phyloP scores from a whole-genome alignment of 2,888 invertebrate genomes.

The Oxytorus armatus region DNA sequence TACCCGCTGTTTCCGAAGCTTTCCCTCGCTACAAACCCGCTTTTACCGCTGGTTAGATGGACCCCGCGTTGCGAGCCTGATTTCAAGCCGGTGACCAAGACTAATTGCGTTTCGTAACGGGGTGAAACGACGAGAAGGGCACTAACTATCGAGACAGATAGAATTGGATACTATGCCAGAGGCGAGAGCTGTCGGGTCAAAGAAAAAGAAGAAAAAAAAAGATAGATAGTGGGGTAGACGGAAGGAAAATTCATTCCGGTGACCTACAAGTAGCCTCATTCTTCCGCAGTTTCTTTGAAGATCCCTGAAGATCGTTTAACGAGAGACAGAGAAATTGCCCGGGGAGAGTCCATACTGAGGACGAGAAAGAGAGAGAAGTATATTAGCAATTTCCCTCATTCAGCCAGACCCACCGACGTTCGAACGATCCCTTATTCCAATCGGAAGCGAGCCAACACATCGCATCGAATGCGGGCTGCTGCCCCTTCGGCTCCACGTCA shows the following conservation, averaged over 20 bases:
- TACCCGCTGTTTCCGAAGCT: constrained; percentile 42
- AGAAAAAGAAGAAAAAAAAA: constrained; percentile 5
- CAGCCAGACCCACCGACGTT: constrained; percentile 45
- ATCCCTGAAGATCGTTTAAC: constrained; percentile 51
- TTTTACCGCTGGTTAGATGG: constrained; percentile 49
- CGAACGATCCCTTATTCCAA: constrained; percentile 42
- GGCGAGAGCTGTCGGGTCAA: not conserved
- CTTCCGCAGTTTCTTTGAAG: constrained; percentile 46
- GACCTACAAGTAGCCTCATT: constrained; percentile 10
- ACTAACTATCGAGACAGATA: constrained; percentile 60
- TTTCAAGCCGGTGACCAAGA: constrained; percentile 69
- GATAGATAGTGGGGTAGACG: not conserved
- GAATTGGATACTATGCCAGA: constrained; percentile 37
- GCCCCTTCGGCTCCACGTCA: not conserved
- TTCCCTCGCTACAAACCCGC: constrained; percentile 10
- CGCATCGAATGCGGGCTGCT: not conserved
- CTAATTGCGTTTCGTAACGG: constrained; percentile 69
- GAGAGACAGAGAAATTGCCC: constrained; percentile 25
- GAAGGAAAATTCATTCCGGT: constrained; percentile 45
- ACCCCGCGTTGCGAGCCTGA: constrained; percentile 62
- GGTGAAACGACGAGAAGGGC: constrained; percentile 36
- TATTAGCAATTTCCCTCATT: constrained; percentile 47
- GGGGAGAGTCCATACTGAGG: constrained; percentile 9
- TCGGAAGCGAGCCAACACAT: constrained; percentile 36
- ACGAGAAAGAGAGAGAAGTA: constrained; percentile 4